phyloP scores from a whole-genome alignment of 2,113 vertebrate species.

The Prochilodus magdalenae region DNA sequence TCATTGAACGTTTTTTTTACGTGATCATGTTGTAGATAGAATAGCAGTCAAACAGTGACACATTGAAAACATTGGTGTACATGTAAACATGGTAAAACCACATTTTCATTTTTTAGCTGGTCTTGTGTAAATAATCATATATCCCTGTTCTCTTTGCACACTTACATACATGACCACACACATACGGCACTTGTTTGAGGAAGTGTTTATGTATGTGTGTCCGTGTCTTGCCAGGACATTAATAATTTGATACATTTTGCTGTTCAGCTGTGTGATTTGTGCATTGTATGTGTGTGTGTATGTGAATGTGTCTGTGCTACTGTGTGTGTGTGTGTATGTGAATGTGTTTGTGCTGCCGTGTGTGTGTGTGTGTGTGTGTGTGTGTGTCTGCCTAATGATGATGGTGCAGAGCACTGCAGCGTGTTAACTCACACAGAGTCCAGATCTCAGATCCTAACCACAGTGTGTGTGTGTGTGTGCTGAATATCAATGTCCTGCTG shows the following conservation, averaged over 20 bases:
- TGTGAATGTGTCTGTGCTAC: constrained; percentile 42
- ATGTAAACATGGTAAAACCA: too few relatives aligned
- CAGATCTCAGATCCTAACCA: constrained; percentile 59
- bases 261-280: constrained; percentile 9
- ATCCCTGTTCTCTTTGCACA: constrained; percentile 31
- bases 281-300: constrained; percentile 20
- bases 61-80: too few relatives aligned
- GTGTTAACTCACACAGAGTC: constrained; percentile 52
- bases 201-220: constrained; percentile 21
- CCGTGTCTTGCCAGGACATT: constrained; percentile 19
- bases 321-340: constrained; percentile 55
- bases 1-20: too few relatives aligned
- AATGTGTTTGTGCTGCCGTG: constrained; percentile 46
- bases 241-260: constrained; percentile 31
- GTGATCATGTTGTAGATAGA: too few relatives aligned
- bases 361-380: constrained; percentile 73
- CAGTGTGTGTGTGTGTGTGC: constrained; percentile 58
- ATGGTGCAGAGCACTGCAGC: constrained; percentile 69
- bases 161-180: constrained; percentile 22
- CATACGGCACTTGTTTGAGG: background rate
- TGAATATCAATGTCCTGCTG: constrained; percentile 61
- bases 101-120: too few relatives aligned
- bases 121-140: constrained; percentile 73
- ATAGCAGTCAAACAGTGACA: too few relatives aligned
- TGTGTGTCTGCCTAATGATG: constrained; percentile 76